These are phyloP conservation scores for Semnornis frantzii DNA, from an alignment of 2,113 vertebrate species.

Conservation along the genomic window DNA sequence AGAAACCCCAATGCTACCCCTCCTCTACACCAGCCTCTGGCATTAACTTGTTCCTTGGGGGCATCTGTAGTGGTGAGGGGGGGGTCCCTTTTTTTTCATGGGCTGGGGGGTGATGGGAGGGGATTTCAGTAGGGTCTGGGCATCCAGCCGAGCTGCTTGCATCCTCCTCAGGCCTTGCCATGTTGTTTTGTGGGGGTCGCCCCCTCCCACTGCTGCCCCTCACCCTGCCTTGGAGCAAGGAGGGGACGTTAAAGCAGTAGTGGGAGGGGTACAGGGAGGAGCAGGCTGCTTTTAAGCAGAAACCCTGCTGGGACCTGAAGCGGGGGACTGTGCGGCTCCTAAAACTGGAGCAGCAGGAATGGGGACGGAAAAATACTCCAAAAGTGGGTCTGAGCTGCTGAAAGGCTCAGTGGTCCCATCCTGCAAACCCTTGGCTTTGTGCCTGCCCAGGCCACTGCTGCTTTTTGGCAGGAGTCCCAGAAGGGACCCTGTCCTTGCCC, in stretches of 20 bases:
- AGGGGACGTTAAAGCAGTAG: background rate
- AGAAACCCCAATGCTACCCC: background rate
- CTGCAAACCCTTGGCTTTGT: background rate
- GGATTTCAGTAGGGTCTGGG: background rate
- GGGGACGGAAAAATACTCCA: background rate
- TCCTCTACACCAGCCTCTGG: background rate
- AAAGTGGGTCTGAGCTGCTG: slow-evolving; percentile 43
- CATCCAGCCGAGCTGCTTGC: background rate
- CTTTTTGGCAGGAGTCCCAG: background rate
- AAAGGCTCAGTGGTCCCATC: background rate
- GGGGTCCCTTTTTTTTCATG: background rate
- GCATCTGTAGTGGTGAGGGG: background rate
- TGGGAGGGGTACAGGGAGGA: background rate
- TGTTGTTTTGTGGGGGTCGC: background rate
- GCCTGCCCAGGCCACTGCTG: background rate
- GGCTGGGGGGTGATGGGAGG: background rate
- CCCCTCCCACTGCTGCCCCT: background rate
- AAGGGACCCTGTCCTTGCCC: background rate
- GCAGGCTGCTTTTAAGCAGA: background rate
- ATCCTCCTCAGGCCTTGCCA: background rate
- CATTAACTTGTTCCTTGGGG: background rate
- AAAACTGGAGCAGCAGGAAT: slow-evolving; percentile 48
- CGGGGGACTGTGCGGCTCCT: background rate
- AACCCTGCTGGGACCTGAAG: background rate
- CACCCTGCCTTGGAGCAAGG: background rate